Conservation (phyloP, 2,113 vertebrate species). For the Guaruba guarouba region DNA sequence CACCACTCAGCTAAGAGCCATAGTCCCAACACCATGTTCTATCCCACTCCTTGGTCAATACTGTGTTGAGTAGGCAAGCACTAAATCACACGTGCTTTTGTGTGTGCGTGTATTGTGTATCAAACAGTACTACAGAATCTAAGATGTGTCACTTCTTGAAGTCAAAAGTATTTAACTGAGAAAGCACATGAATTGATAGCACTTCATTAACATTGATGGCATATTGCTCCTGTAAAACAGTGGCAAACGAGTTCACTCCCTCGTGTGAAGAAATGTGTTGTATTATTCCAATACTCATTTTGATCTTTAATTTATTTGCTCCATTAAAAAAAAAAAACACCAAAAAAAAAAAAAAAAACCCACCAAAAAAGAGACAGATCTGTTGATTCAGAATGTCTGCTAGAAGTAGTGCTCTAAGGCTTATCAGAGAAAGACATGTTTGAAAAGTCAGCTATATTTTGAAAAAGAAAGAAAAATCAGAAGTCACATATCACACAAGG, state of each 20-base stretch:
- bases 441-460: constrained; percentile 14
- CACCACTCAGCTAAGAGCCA: not conserved
- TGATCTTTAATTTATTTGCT: constrained; percentile 64
- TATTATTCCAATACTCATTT: constrained; percentile 28
- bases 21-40: rapidly evolving
- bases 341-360: not conserved
- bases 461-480: constrained; percentile 11
- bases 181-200: constrained; percentile 12
- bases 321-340: not conserved
- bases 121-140: not conserved
- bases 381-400: not conserved
- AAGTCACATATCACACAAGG: not conserved
- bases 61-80: not conserved
- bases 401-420: constrained; percentile 1
- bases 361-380: not conserved
- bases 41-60: not conserved
- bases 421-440: constrained; percentile 8
- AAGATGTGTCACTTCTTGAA: not conserved
- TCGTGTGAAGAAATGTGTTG: constrained; percentile 25
- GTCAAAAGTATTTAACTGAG: constrained; percentile 28
- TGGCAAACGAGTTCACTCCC: constrained; percentile 25
- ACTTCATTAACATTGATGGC: constrained; percentile 50
- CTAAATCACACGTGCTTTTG: not conserved
- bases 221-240: not conserved
- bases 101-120: not conserved